phyloP scores from a whole-genome alignment of 1,140 invertebrate genomes.

The Drosophila hydei region DNA sequence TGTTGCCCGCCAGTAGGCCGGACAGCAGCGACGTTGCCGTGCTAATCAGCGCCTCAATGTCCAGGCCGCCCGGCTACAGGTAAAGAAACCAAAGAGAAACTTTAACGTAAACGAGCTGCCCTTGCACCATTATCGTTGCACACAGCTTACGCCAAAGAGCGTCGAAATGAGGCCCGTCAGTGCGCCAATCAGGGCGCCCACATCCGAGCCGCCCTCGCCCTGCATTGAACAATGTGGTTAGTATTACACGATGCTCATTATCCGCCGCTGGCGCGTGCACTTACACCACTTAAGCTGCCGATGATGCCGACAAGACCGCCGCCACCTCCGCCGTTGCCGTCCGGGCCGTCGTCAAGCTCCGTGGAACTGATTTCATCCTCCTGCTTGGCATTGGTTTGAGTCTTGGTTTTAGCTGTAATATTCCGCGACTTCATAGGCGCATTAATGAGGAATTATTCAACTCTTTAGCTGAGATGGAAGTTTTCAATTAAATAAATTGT shows the following conservation, averaged over 20 bases:
- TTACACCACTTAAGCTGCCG: slow-evolving; percentile 84
- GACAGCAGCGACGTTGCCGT: slow-evolving; percentile 77
- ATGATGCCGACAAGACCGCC: slow-evolving; percentile 85
- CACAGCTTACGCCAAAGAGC: slow-evolving; percentile 84
- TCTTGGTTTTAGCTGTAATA: slow-evolving; percentile 53
- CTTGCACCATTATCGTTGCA: too few relatives aligned
- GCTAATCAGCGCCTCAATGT: slow-evolving; percentile 79
- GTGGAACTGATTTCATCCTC: slow-evolving; percentile 32
- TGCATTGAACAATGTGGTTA: slow-evolving; percentile 12
- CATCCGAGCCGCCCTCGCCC: slow-evolving; percentile 83
- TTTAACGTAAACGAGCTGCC: neutral
- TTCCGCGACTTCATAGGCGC: slow-evolving; percentile 54
- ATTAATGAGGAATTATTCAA: slow-evolving; percentile 18
- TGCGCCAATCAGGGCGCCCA: slow-evolving; percentile 82
- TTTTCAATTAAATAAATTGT: neutral
- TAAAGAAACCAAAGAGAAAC: neutral
- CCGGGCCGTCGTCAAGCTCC: slow-evolving; percentile 33
- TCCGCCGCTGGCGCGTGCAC: slow-evolving; percentile 32
- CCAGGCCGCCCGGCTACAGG: slow-evolving; percentile 81
- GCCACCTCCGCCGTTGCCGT: slow-evolving; percentile 36
- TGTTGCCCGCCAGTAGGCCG: slow-evolving; percentile 82
- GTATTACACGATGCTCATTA: too few relatives aligned
- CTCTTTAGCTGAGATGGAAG: neutral
- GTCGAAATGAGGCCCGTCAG: slow-evolving; percentile 84
- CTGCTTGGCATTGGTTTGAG: slow-evolving; percentile 33